Conservation (phyloP, 2,888 invertebrate species). For the Cryptocephalus primarius region DNA sequence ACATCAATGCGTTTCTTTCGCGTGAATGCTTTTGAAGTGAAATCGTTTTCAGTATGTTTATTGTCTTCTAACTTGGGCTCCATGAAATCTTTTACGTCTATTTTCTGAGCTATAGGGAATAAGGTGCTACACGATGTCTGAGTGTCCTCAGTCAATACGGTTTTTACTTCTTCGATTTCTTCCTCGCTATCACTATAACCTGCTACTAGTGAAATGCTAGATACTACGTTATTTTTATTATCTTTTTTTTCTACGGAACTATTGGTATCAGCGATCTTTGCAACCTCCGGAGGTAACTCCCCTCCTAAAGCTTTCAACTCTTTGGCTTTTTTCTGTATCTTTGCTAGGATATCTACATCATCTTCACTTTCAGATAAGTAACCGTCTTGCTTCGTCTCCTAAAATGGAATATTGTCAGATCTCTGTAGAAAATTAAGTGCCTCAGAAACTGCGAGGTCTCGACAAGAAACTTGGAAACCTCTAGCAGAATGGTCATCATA, state of each 20-base stretch:
- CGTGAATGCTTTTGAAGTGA: slow-evolving; percentile 42
- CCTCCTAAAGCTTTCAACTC: slow-evolving; percentile 36
- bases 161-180: slow-evolving; percentile 23
- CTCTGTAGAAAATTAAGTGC: slow-evolving; percentile 4
- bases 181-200: slow-evolving; percentile 45
- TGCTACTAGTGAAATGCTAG: slow-evolving; percentile 41
- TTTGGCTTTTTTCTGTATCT: slow-evolving; percentile 36
- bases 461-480: slow-evolving; percentile 25
- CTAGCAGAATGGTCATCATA: slow-evolving; percentile 35
- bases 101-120: slow-evolving; percentile 38
- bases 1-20: slow-evolving; percentile 45
- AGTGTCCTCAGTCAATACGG: not conserved
- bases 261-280: slow-evolving; percentile 1
- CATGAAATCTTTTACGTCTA: slow-evolving; percentile 30
- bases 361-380: slow-evolving; percentile 21
- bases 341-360: slow-evolving; percentile 34
- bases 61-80: slow-evolving; percentile 6
- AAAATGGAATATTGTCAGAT: not conserved
- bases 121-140: slow-evolving; percentile 31
- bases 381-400: slow-evolving; percentile 2
- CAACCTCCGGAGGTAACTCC: slow-evolving; percentile 30
- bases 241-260: slow-evolving; percentile 8
- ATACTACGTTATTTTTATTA: slow-evolving; percentile 11
- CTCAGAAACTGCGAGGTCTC: slow-evolving; percentile 35
- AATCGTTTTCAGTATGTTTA: slow-evolving; percentile 9